A percentile compares a stretch with the other conserved stretches of the same genome.
Evolutionary conservation across 37 sponge, comb jelly and placozoan genomes (phyloP).

Genomic region (Petrosia ficiformis): DNA sequence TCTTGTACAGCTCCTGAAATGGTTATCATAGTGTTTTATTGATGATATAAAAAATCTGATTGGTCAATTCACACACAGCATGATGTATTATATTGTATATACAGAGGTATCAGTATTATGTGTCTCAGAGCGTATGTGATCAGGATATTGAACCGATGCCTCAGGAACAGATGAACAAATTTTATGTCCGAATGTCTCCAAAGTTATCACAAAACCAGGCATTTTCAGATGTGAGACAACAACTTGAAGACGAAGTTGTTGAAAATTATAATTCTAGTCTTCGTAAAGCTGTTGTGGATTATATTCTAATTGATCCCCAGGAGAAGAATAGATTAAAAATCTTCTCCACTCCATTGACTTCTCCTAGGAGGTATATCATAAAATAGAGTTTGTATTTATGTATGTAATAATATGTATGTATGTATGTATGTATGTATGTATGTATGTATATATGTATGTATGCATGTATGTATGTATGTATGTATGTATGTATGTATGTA

Average conservation of each 20-base stretch:
- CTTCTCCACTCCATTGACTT: constrained; percentile 34
- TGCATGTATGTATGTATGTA: not conserved
- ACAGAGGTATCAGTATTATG: constrained; percentile 86
- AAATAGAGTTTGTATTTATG: not conserved
- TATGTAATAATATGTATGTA: not conserved
- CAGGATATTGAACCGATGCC: constrained; percentile 66
- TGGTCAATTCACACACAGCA: too few relatives aligned
- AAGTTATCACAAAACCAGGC: constrained; percentile 54
- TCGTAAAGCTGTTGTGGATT: constrained; percentile 82
- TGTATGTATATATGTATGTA: not conserved
- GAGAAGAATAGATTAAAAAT: constrained; percentile 80
- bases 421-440: too few relatives aligned
- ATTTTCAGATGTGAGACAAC: constrained; percentile 23
- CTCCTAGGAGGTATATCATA: constrained; percentile 27
- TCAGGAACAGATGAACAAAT: constrained; percentile 23
- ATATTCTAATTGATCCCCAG: constrained; percentile 76
- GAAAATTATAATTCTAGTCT: constrained; percentile 75
- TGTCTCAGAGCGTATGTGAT: constrained; percentile 51
- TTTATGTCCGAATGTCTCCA: constrained; percentile 36
- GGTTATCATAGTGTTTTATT: too few relatives aligned
- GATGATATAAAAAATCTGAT: too few relatives aligned
- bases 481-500: constrained; percentile 1
- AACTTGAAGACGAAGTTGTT: constrained; percentile 63
- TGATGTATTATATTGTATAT: too few relatives aligned
- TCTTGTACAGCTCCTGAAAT: too few relatives aligned